Base-by-base conservation (phyloP, 2,888 invertebrate species). In the Ornithoptera priamus region DNA sequence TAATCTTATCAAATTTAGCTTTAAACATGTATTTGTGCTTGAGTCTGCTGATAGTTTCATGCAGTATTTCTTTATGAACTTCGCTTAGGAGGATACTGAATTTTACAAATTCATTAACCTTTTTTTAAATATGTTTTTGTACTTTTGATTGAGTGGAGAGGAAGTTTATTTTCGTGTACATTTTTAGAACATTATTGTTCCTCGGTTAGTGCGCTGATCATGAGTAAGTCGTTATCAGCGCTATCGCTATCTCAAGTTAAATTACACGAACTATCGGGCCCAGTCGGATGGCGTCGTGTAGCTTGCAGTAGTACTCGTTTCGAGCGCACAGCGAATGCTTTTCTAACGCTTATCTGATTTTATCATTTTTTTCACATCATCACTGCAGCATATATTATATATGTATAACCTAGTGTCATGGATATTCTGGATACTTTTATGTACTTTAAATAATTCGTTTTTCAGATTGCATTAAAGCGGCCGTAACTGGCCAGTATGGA, bases 401-500 rank as follows among this genome's bases (percentile, higher is more conserved):
- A 76, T 75, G 75, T 74, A 72, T 74, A 71, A 66, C 71, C 62
- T 65, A 75, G 73, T 76, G 74, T 74, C 72, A 76, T 75, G 78
- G 74, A 72, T 72, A 75, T 73, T 75, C 71, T 76, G 78, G 57
- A 57, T 78, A 75, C 72, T 72, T 76, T 72, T 78, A 84, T 82
- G 85, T 74, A 86, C 76, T 76, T 75, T 81, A 77, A 77, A 76
- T 76, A 74, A 76, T 85, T 83, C 72, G 79, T 82, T 76, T 92
- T 93, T 73, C 92, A 93, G 93, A 85, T 92, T 82, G 87, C 86
- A 85, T 87, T 93, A 85, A 92, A 90, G 82, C 90, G 89, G 92
- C 88, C 85, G 78, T 85, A 87, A 83, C 88, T 85, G 89, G 82
- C 92, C 93, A 94, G 93, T 82, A 93, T 95, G 94, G 94, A 95